Evolutionary conservation across 2,888 invertebrate genomes (phyloP), one percentile per base, ranked within the genome.

Genomic region (Cistogaster globosa): DNA sequence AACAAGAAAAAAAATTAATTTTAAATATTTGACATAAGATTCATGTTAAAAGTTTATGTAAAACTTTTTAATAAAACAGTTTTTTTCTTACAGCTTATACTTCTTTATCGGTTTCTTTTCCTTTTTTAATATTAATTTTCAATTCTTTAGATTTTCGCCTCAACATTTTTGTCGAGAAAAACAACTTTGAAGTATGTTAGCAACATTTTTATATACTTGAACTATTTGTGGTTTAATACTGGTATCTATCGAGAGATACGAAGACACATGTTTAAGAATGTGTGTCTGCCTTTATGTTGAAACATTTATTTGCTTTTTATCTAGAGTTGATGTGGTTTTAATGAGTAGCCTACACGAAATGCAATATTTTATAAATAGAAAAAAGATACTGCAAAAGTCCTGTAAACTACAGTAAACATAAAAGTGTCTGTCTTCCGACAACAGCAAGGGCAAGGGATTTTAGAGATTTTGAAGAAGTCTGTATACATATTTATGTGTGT

Each of bases 241-340:
- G 51, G 38, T 26, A 77, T 51, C 20, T 51, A 51, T 14, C 16
- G 18, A 16, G 16, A 42, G 7, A 63, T 53, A 22, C 20, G 11
- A 60, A 20, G 3, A n/a, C 12, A n/a, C 2, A 53, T 53, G 32
- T 32, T 32, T 32, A 32, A 32, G 4, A 32, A 6, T 32, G 20
- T 53, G 18, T 48, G 48, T 14, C 20, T 53, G 51, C 32, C 32
- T 5, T 32, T 32, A 32, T 32, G 32, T 32, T 36, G 22, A 53
- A 69, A 38, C n/a, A n/a, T 72, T 71, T 42, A 26, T 53, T 53
- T 18, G 18, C n/a, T 53, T 53, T 18, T 2, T 53, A 58, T 77
- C 77, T 63, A 63, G 62, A 81, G 72, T 81, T 69, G 78, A 78
- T 85, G 82, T 82, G 85, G 85, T 85, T 85, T 78, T 82, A 82